These are phyloP conservation scores for Scaptomyza polygonia DNA, from an alignment of 2,888 invertebrate species.

Conservation along the genomic window DNA sequence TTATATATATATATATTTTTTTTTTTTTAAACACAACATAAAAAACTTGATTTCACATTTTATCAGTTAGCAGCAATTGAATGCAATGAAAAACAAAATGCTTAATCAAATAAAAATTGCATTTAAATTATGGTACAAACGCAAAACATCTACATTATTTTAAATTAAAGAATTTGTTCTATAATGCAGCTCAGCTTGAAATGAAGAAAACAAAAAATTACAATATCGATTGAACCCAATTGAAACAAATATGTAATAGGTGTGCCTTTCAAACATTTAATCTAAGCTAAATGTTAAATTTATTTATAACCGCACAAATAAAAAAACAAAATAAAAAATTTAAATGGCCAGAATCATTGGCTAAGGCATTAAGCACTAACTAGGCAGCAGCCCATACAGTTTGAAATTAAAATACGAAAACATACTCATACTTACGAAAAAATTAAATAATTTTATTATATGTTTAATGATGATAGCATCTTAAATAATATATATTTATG, in stretches of 20 bases:
- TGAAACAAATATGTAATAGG: constrained; percentile 50
- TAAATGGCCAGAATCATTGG: constrained; percentile 18
- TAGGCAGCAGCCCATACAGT: constrained; percentile 50
- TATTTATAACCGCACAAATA: constrained; percentile 57
- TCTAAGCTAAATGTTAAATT: constrained; percentile 48
- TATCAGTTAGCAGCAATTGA: constrained; percentile 18
- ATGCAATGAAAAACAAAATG: constrained; percentile 15
- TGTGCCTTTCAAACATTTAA: constrained; percentile 63
- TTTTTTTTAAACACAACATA: constrained; percentile 12
- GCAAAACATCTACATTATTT: constrained; percentile 49
- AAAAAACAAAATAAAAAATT: constrained; percentile 38
- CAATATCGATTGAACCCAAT: constrained; percentile 19
- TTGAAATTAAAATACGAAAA: constrained; percentile 60
- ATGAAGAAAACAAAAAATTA: constrained; percentile 13
- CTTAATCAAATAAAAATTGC: constrained; percentile 52
- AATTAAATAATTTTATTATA: constrained; percentile 22
- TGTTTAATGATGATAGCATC: constrained; percentile 26
- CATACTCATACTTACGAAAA: constrained; percentile 57
- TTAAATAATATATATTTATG: constrained; percentile 27
- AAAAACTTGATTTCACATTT: constrained; percentile 10
- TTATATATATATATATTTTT: constrained; percentile 19
- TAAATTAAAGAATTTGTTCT: constrained; percentile 74
- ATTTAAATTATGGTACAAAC: constrained; percentile 78
- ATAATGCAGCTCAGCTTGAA: constrained; percentile 30
- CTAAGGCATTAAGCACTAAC: constrained; percentile 2